A percentile compares a stretch with the other conserved stretches of the same genome.
Evolutionary conservation across 2,797 vertebrate genomes (phyloP).

Genomic region (Acipenser ruthenus): DNA sequence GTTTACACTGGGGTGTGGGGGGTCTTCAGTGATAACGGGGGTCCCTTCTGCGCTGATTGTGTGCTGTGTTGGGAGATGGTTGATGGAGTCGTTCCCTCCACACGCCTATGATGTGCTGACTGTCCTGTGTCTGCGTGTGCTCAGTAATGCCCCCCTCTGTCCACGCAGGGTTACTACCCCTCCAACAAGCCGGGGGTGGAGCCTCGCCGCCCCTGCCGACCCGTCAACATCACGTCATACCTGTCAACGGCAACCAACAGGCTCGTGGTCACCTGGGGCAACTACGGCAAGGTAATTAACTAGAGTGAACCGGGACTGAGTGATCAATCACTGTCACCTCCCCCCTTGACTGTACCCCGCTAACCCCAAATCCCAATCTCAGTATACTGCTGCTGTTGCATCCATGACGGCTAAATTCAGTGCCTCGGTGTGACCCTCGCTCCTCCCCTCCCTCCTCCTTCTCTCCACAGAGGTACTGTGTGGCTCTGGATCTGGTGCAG

Average conservation of each 20-base stretch:
- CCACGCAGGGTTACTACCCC: constrained; percentile 84
- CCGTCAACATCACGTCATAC: constrained; percentile 95
- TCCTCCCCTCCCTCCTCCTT: neutral
- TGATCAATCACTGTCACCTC: neutral
- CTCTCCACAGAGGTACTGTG: constrained; percentile 77
- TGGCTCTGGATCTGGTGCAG: constrained; percentile 86
- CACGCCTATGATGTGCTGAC: no score
- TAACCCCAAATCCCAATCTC: neutral
- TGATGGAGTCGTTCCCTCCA: no score
- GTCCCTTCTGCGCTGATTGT: no score
- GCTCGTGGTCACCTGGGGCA: constrained; percentile 93
- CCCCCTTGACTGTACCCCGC: no score
- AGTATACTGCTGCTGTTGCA: neutral
- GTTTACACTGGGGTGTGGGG: no score
- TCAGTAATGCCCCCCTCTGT: no score
- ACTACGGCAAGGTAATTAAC: constrained; percentile 84
- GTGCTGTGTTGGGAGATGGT: no score
- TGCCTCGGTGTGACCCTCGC: fast-evolving
- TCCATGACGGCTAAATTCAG: no score
- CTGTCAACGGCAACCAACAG: constrained; percentile 86
- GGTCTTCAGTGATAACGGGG: no score
- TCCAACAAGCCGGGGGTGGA: constrained; percentile 97
- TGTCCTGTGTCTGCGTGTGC: no score
- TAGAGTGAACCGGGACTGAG: no score
- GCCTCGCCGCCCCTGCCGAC: constrained; percentile 90